Conservation (phyloP, 2,797 vertebrate genomes). For the Morelia viridis region DNA sequence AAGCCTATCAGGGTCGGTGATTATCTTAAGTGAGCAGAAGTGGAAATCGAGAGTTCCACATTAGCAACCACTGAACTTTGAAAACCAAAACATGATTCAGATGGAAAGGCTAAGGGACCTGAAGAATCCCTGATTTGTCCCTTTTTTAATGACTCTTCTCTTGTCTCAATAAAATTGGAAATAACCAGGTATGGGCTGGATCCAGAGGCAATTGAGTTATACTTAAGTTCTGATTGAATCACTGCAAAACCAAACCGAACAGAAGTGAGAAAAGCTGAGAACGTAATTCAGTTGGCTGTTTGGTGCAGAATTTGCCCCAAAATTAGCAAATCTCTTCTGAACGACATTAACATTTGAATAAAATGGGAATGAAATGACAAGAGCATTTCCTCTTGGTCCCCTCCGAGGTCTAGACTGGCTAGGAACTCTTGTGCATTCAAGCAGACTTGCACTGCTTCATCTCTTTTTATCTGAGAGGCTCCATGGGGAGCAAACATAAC, state of each 20-base stretch:
- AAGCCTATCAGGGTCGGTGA: not conserved
- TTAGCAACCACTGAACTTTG: not conserved
- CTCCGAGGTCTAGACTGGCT: not conserved
- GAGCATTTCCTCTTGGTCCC: not conserved
- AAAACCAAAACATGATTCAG: not conserved
- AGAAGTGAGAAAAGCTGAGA: not conserved
- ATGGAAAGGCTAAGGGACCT: not conserved
- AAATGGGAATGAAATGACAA: not conserved
- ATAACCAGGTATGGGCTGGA: not conserved
- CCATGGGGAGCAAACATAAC: not conserved
- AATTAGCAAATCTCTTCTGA: not conserved
- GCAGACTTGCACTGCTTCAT: not conserved
- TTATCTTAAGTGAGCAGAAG: not conserved
- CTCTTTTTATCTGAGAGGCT: not conserved
- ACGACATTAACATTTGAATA: not conserved
- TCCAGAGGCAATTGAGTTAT: not conserved
- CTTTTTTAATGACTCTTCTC: not conserved
- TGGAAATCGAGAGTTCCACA: not conserved
- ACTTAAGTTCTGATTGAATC: not conserved
- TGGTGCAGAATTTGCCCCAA: not conserved
- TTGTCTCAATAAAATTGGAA: not conserved
- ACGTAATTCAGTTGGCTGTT: not conserved
- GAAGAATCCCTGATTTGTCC: not conserved
- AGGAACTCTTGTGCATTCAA: not conserved
- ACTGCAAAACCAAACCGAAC: not conserved